A percentile compares a stretch with the other conserved stretches of the same genome.
These are phyloP conservation scores for Callipepla californica DNA, from an alignment of 2,113 vertebrate genomes.

Conservation along the genomic window DNA sequence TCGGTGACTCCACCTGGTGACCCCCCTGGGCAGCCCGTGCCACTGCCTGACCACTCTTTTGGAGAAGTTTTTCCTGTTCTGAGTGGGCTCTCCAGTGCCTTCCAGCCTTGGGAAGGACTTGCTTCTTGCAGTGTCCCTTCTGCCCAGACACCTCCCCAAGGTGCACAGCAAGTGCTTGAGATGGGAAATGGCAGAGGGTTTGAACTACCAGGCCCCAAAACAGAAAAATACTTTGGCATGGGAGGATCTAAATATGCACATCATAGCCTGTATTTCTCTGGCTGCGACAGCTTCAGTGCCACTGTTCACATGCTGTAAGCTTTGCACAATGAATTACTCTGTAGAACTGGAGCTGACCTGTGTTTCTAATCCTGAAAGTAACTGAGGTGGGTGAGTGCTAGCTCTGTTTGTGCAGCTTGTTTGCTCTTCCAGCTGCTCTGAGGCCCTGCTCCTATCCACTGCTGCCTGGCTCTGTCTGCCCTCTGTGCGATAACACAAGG, in stretches of 20 bases:
- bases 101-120: not conserved
- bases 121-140: not conserved
- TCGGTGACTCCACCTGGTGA: too few relatives aligned
- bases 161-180: accelerated
- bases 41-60: too few relatives aligned
- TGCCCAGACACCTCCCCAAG: not conserved
- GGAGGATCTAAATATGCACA: not conserved
- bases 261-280: not conserved
- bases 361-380: not conserved
- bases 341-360: not conserved
- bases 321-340: not conserved
- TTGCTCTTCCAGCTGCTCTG: not conserved
- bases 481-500: not conserved
- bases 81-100: not conserved
- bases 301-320: not conserved
- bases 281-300: not conserved
- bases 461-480: not conserved
- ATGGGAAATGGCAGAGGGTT: not conserved
- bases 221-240: not conserved
- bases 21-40: too few relatives aligned
- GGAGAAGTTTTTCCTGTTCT: not conserved
- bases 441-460: not conserved
- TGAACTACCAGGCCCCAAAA: not conserved
- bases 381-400: not conserved
- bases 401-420: not conserved